These are phyloP conservation scores for Trachelus iudaicus DNA, from an alignment of 2,888 invertebrate species.

Conservation along the genomic window DNA sequence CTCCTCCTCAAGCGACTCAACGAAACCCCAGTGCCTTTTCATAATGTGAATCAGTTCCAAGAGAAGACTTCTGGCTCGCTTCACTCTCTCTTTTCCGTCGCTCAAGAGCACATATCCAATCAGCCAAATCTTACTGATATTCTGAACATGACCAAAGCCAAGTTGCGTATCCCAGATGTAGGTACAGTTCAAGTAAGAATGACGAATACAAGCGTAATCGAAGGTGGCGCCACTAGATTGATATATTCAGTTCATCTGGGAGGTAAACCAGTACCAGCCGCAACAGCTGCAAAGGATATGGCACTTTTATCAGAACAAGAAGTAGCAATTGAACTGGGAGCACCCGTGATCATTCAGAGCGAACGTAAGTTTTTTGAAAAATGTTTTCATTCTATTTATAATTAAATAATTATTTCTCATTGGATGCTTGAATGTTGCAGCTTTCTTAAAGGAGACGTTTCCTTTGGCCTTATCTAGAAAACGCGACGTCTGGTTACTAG, in stretches of 20 bases:
- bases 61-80: slow-evolving; percentile 2
- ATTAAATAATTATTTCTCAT: slow-evolving; percentile 1
- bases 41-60: neutral
- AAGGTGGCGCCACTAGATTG: slow-evolving; percentile 62
- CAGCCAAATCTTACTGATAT: slow-evolving; percentile 5
- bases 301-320: slow-evolving; percentile 81
- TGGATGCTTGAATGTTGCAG: slow-evolving; percentile 62
- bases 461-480: slow-evolving; percentile 70
- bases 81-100: slow-evolving; percentile 10
- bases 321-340: slow-evolving; percentile 79
- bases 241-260: slow-evolving; percentile 85
- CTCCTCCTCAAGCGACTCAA: neutral
- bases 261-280: slow-evolving; percentile 82
- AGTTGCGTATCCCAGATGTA: slow-evolving; percentile 31
- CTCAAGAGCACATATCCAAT: slow-evolving; percentile 5
- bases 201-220: slow-evolving; percentile 55
- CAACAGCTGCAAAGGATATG: slow-evolving; percentile 87
- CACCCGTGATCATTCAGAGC: slow-evolving; percentile 83
- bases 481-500: slow-evolving; percentile 74
- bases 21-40: neutral
- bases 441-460: slow-evolving; percentile 75
- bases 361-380: slow-evolving; percentile 76
- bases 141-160: slow-evolving; percentile 28
- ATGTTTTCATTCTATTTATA: neutral
- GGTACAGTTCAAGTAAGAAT: slow-evolving; percentile 59